These are phyloP conservation scores for Coenonympha arcania DNA, from an alignment of 2,888 invertebrate species.

Conservation along the genomic window DNA sequence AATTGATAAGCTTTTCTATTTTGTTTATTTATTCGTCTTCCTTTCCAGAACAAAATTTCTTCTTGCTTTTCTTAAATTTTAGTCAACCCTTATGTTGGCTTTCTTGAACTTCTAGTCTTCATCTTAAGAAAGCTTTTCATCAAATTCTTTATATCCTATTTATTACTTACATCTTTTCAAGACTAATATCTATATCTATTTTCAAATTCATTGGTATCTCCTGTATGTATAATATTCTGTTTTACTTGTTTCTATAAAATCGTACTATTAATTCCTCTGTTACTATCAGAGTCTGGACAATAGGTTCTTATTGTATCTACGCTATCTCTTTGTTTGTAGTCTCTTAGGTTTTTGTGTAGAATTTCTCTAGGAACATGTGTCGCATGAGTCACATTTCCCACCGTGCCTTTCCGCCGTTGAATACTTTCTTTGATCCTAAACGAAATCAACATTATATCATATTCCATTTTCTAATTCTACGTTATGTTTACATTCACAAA, in stretches of 20 bases:
- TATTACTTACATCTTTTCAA: not conserved
- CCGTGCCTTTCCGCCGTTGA: conserved; percentile 21
- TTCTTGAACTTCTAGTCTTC: too few species aligned
- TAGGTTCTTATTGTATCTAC: conserved; percentile 24
- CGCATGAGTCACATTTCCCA: conserved; percentile 19
- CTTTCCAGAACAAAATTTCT: too few species aligned
- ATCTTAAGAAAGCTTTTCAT: too few species aligned
- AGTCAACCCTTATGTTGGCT: too few species aligned
- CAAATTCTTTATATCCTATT: too few species aligned
- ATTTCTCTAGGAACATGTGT: conserved; percentile 10
- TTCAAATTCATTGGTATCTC: not conserved
- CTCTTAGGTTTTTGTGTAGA: conserved; percentile 10
- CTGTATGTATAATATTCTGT: not conserved
- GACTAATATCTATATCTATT: not conserved
- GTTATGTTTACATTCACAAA: not conserved
- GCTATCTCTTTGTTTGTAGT: conserved; percentile 26
- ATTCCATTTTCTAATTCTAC: not conserved
- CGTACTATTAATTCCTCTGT: conserved; percentile 22
- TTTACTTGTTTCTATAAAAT: conserved; percentile 14
- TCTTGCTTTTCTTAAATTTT: too few species aligned
- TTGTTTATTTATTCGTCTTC: too few species aligned
- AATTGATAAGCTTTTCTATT: too few species aligned
- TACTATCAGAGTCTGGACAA: conserved; percentile 22
- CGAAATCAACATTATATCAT: conserved; percentile 22
- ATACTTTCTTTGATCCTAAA: conserved; percentile 32